phyloP scores from a whole-genome alignment of 2,888 invertebrate species.

The Ectobius pallidus region DNA sequence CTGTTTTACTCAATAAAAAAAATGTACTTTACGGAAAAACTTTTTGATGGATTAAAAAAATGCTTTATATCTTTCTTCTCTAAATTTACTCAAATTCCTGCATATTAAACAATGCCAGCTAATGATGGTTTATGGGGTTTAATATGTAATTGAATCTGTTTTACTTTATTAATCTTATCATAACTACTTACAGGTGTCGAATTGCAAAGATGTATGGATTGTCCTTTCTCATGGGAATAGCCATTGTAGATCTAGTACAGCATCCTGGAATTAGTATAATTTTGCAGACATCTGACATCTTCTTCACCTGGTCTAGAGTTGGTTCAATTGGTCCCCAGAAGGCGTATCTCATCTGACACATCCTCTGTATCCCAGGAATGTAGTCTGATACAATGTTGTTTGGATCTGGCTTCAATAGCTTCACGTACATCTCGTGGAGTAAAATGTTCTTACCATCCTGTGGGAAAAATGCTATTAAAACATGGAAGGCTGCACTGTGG shows the following conservation, averaged over 20 bases:
- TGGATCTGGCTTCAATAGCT: neutral
- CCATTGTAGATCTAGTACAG: conserved; percentile 3
- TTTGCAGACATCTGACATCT: neutral
- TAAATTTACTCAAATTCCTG: no score
- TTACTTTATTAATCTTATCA: no score
- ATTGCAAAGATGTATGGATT: neutral
- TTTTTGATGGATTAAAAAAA: no score
- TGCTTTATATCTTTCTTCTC: no score
- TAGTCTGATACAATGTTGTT: neutral
- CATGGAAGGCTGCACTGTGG: no score
- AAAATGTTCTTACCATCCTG: neutral
- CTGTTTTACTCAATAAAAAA: no score
- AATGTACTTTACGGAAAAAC: no score
- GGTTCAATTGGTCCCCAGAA: neutral
- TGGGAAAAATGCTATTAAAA: neutral
- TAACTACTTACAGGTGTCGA: neutral
- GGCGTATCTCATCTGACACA: neutral
- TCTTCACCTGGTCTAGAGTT: neutral
- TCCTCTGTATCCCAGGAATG: neutral
- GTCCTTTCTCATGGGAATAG: neutral
- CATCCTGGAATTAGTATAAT: neutral
- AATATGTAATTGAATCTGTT: no score
- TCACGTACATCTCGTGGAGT: neutral
- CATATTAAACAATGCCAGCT: no score
- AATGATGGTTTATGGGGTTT: no score